These are phyloP conservation scores for Turdus rufiventris DNA, from an alignment of 2,113 vertebrate genomes.

Conservation along the genomic window DNA sequence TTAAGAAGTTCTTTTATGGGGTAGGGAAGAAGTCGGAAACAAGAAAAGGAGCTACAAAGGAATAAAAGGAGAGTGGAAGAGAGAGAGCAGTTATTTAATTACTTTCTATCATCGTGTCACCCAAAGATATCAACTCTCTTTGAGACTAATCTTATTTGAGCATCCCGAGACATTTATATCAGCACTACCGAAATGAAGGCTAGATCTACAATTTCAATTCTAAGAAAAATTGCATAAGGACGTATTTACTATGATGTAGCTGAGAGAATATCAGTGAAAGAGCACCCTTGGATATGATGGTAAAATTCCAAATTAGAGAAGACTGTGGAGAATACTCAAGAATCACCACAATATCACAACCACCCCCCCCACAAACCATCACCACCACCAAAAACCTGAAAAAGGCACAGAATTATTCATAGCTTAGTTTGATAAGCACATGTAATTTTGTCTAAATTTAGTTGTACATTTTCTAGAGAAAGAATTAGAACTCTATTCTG, in stretches of 20 bases:
- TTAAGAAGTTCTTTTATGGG: background rate
- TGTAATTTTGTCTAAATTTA: background rate
- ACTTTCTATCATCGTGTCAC: background rate
- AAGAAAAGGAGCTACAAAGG: background rate
- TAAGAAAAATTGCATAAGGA: background rate
- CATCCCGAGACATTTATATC: background rate
- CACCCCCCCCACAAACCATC: too few species aligned
- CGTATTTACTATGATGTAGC: background rate
- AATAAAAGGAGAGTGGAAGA: background rate
- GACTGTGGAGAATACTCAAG: background rate
- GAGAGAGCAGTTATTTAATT: background rate
- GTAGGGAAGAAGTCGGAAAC: background rate
- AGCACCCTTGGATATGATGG: background rate
- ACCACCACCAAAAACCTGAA: background rate
- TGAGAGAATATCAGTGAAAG: background rate
- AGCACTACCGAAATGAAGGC: background rate
- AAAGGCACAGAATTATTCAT: background rate
- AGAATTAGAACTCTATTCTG: background rate
- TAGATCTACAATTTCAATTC: background rate
- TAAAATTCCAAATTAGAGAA: background rate
- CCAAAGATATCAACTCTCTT: background rate
- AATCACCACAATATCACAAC: too few species aligned
- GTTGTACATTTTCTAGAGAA: background rate
- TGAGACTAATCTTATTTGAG: background rate
- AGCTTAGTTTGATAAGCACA: background rate